Evolutionary conservation across 2,113 vertebrate species (phyloP), one percentile per base, ranked within the genome.

Genomic region (Helogale parvula): DNA sequence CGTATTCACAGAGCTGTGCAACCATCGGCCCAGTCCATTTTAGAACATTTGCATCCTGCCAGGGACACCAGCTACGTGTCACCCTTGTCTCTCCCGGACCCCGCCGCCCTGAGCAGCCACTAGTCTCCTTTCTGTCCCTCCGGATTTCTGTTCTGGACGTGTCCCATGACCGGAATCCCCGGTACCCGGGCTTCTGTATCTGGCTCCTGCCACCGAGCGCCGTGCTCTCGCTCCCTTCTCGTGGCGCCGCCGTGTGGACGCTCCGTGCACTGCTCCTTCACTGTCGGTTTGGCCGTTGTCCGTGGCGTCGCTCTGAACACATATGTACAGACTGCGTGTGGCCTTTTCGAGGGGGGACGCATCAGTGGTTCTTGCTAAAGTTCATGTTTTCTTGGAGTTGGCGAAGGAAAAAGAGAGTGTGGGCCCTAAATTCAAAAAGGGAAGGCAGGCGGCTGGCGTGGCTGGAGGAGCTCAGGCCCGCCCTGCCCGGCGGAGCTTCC

Each of bases 251-350:
- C 12, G 3, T 8, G 15, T 65, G 6, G 41, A 0, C 8, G 3
- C 9, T 0, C n/a, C 47, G 13, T 10, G 9, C 14, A 2, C 12
- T 3, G 52, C 2, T 13, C 11, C 0, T 14, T 47, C 9, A 3
- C 35, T 41, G 3, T 2, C 2, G 3, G 2, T 19, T 35, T 38
- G 88, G 60, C 2, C 1, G 2, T 17, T 66, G 33, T 29, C 3
- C 23, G 0, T 2, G 15, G 72, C 4, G 31, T 54, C 12, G 41
- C 72, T 50, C 9, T 50, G 60, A 14, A 10, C 88, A 9, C 0
- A 0, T 1, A 0, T n/a, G 54, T 12, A 1, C n/a, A 11, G 11
- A 4, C 3, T 4, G 11, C 0, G 0, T 0, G 6, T 29, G 72
- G 38, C 23, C 23, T 11, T 15, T 1, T 45, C 27, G 71, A n/a